Evolutionary conservation across 2,113 vertebrate genomes (phyloP).

Genomic region (Corythoichthys haematopterus): DNA sequence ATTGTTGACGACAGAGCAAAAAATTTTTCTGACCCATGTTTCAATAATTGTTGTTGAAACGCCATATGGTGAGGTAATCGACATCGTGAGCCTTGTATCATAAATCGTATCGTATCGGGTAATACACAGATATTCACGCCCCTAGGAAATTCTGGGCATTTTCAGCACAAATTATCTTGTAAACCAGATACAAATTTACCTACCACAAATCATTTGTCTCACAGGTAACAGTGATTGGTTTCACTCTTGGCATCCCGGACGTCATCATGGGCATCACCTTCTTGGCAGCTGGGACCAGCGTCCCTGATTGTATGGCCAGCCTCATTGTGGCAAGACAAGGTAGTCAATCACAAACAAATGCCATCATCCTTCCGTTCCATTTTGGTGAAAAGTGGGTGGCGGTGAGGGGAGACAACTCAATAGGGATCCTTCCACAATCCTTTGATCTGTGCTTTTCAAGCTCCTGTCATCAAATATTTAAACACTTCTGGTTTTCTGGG

Average conservation of each 20-base stretch:
- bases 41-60: too few species aligned
- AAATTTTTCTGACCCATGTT: too few species aligned
- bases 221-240: conserved; percentile 96
- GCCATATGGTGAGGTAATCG: too few species aligned
- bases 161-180: too few species aligned
- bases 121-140: too few species aligned
- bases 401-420: conserved; percentile 9
- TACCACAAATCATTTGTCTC: background rate
- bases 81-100: too few species aligned
- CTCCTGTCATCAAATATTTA: conserved; percentile 54
- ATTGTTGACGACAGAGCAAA: too few species aligned
- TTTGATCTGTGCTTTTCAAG: conserved; percentile 51
- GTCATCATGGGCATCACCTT: conserved; percentile 99
- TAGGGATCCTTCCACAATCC: conserved; percentile 23
- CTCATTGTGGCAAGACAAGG: conserved; percentile 96
- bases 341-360: conserved; percentile 34
- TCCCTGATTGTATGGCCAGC: conserved; percentile 98
- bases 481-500: conserved; percentile 4
- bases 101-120: too few species aligned
- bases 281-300: conserved; percentile 93
- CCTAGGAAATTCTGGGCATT: too few species aligned
- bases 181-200: background rate
- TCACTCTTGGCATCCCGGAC: conserved; percentile 92
- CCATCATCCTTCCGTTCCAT: background rate
- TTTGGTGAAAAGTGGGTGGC: background rate